These are phyloP conservation scores for Papio anubis DNA, from an alignment of 2,113 vertebrate species.

Conservation along the genomic window DNA sequence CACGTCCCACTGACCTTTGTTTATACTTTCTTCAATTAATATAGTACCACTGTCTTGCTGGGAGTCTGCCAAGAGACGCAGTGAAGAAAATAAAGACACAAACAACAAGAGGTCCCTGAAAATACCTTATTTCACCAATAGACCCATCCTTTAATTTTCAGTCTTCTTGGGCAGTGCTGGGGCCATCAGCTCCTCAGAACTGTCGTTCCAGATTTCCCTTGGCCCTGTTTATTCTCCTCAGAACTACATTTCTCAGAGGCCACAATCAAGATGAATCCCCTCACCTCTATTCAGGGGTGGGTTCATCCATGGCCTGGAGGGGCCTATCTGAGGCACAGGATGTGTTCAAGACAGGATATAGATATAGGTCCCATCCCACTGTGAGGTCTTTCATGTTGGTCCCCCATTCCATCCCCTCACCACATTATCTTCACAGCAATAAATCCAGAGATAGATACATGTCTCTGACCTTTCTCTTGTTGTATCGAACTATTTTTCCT, in stretches of 20 bases:
- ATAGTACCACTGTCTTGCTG: background rate
- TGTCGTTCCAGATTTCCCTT: background rate
- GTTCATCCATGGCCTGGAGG: background rate
- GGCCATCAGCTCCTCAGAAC: background rate
- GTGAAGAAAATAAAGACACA: background rate
- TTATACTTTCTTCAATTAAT: background rate
- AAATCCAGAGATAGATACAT: background rate
- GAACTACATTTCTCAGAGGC: background rate
- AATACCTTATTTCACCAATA: background rate
- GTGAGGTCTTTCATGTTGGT: background rate
- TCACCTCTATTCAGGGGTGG: background rate
- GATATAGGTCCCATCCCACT: background rate
- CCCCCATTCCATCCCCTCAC: background rate
- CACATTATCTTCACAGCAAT: background rate
- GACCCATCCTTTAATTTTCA: background rate
- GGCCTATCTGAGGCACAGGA: background rate
- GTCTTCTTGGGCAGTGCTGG: background rate
- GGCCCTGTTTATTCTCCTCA: background rate
- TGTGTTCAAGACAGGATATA: background rate
- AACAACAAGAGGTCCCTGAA: background rate
- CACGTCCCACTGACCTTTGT: background rate
- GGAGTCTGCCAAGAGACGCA: background rate
- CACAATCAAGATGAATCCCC: background rate
- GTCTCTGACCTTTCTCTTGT: background rate
- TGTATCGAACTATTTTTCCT: background rate